phyloP scores from a whole-genome alignment of 2,113 vertebrate species.

The Jaculus jaculus region DNA sequence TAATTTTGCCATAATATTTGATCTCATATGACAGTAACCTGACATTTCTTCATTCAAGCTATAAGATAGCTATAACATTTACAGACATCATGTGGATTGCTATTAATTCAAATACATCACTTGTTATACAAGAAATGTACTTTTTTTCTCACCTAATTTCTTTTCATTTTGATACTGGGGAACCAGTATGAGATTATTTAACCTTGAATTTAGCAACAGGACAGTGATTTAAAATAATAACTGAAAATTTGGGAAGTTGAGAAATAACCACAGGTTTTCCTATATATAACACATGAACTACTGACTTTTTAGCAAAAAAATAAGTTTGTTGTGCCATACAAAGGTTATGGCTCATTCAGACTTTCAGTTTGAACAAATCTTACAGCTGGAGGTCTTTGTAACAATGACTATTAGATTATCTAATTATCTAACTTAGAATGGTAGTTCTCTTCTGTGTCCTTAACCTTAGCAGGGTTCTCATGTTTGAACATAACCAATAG shows the following conservation, averaged over 20 bases:
- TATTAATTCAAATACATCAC: constrained; percentile 10
- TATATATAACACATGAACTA: background rate
- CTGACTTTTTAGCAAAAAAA: background rate
- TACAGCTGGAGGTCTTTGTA: background rate
- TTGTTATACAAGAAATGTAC: constrained; percentile 33
- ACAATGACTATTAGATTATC: background rate
- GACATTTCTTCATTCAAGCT: constrained; percentile 24
- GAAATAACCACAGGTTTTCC: background rate
- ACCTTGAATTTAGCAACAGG: background rate
- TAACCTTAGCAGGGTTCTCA: background rate
- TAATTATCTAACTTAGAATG: background rate
- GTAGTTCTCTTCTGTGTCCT: background rate
- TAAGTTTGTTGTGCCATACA: background rate
- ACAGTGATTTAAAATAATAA: constrained; percentile 10
- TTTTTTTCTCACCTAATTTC: constrained; percentile 23
- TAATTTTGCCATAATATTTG: constrained; percentile 47
- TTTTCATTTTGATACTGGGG: background rate
- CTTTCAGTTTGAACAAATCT: background rate
- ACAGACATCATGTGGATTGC: background rate
- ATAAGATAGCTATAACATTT: background rate
- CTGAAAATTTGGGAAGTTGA: constrained; percentile 18
- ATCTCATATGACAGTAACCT: background rate
- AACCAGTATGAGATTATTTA: constrained; percentile 15
- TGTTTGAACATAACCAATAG: background rate
- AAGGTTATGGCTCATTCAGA: background rate